Evolutionary conservation across 1,140 invertebrate species (phyloP), one percentile per base, ranked within the genome.

Genomic region (Patella vulgata): DNA sequence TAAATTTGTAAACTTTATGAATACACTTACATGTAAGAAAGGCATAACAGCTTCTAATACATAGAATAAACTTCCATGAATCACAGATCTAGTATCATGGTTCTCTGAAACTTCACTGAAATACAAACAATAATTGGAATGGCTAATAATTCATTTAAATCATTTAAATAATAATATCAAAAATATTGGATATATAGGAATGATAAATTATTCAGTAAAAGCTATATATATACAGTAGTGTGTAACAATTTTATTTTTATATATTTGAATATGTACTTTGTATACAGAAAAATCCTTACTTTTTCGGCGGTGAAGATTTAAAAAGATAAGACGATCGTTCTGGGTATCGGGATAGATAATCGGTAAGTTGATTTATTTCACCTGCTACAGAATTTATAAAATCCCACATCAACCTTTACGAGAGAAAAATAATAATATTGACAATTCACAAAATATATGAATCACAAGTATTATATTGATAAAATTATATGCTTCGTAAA

Each of bases 41-140:
- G 80, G 77, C 57, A 84, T 66, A 3, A 82, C 76, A 8, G 73
- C 79, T 46, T 82, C 82, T 25, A 82, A 66, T 30, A 83, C 70
- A 59, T 81, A 84, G 66, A 78, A 82, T 1, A 83, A 56, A 27
- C 64, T 74, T 39, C 73, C 70, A 47, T 81, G 78, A 43, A 81
- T 72, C 5, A 70, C 67, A 12, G 69, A 66, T 40, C 68, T 71
- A 0, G 66, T 68, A 51, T 84, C 77, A 36, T 68, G 31, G 23
- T 52, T 58, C 3, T 75, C 73, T n/a, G 78, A 72, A 4, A 81
- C 72, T 62, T 68, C 68, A 66, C 82, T 84, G 53, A 28, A 73
- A 78, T 43, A 63, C 40, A 68, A 19, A 28, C 43, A 63, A 36
- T 36, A 36, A n/a, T n/a, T n/a, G n/a, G n/a, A n/a, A n/a, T n/a